Base-by-base conservation (phyloP, 1,140 invertebrate species). In the Lepidostoma basale region DNA sequence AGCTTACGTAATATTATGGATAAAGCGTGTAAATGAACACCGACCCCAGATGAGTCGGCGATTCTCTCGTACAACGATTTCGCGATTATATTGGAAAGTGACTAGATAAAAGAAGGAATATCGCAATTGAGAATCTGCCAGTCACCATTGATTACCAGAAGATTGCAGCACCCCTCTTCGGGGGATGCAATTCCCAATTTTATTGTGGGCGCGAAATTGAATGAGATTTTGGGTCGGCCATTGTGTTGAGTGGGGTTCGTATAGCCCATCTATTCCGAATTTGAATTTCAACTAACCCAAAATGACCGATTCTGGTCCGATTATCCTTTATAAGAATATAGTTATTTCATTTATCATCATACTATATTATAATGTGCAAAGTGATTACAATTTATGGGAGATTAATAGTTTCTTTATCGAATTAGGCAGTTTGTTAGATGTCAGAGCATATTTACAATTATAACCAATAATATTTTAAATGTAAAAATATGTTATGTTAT, bases 71-170 rank as follows among this genome's bases (percentile, higher is more conserved):
- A 33, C 28, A 56, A 36, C 28, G 20, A 56, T 56, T 56, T 20
- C 30, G 16, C 18, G n/a, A 18, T 30, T 22, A 33, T 56, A 56
- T 56, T 56, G 30, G 52, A 33, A 36, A 56, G 52, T 36, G 52
- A 56, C 33, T 39, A 18, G 52, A 33, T 33, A 30, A 36, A 56
- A 49, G 10, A 8, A n/a, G 8, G 22, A 56, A 39, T 56, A 56
- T 56, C 28, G 52, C 52, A 56, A 56, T 56, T 56, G 18, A 18
- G 52, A 56, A 56, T 56, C 20, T 60, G 56, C 56, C 16, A 26
- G 56, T 60, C 56, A 60, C 28, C 39, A 20, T 26, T 26, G 36
- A 60, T 40, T 26, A 42, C 36, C 18, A 42, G 22, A 40, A 40
- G 36, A 60, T 40, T 42, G 25, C 36, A 25, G 23, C 56, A 60